phyloP scores from a whole-genome alignment of 1,140 invertebrate species.

The Drosophila melanica region DNA sequence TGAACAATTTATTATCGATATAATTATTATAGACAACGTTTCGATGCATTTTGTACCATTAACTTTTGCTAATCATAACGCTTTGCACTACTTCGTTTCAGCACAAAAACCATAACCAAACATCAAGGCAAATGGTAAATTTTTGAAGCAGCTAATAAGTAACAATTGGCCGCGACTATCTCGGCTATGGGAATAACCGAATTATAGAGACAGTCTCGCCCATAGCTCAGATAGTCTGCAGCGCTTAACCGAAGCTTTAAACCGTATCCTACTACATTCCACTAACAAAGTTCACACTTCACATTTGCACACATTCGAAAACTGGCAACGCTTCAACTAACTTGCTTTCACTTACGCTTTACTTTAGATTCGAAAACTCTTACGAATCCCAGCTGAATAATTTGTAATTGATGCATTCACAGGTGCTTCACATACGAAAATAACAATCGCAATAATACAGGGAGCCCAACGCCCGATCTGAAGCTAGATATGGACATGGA shows the following conservation, averaged over 20 bases:
- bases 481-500: slow-evolving; percentile 82
- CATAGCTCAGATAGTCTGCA: slow-evolving; percentile 21
- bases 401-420: slow-evolving; percentile 17
- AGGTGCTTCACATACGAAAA: slow-evolving; percentile 92
- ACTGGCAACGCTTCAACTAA: slow-evolving; percentile 71
- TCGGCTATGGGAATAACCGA: slow-evolving; percentile 19
- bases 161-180: slow-evolving; percentile 30
- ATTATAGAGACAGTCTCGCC: not conserved
- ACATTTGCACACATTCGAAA: slow-evolving; percentile 53
- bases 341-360: slow-evolving; percentile 57
- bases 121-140: slow-evolving; percentile 90
- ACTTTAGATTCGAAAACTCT: slow-evolving; percentile 9
- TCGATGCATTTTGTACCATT: slow-evolving; percentile 71
- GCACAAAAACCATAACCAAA: slow-evolving; percentile 93
- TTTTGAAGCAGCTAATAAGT: slow-evolving; percentile 75
- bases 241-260: slow-evolving; percentile 23
- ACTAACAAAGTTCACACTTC: slow-evolving; percentile 54
- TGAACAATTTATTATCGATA: slow-evolving; percentile 22
- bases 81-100: slow-evolving; percentile 86
- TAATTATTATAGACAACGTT: slow-evolving; percentile 25
- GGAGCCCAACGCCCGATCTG: slow-evolving; percentile 78
- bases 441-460: slow-evolving; percentile 84
- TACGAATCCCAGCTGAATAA: slow-evolving; percentile 1
- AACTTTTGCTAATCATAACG: slow-evolving; percentile 83
- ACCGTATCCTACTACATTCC: slow-evolving; percentile 23